Percentiles rank a stretch among this genome's conserved stretches.
Conservation (phyloP, 2,888 invertebrate genomes). For the Aleiodes alternator region DNA sequence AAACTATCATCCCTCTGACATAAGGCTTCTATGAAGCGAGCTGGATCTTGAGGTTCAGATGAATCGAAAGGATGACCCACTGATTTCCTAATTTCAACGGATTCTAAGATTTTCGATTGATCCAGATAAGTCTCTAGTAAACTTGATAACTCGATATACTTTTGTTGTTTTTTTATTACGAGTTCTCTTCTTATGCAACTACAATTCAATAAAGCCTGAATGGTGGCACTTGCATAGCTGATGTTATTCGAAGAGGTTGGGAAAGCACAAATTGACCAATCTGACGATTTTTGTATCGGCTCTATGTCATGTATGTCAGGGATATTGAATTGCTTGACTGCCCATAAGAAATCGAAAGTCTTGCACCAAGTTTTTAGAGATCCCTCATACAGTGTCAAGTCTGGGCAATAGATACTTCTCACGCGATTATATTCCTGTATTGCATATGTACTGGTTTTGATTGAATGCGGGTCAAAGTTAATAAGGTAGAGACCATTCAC, state of each 20-base stretch:
- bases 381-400: background rate
- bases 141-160: background rate
- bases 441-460: slow-evolving; percentile 48
- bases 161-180: background rate
- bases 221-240: background rate
- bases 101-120: background rate
- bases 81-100: background rate
- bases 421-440: slow-evolving; percentile 56
- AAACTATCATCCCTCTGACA: background rate
- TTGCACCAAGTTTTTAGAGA: background rate
- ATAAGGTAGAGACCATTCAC: slow-evolving; percentile 55
- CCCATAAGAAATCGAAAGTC: no score
- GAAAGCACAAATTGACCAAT: background rate
- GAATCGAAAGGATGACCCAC: background rate
- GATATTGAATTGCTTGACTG: no score
- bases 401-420: slow-evolving; percentile 31
- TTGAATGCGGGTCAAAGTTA: slow-evolving; percentile 53
- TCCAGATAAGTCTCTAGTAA: background rate
- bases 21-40: background rate
- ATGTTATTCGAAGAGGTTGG: background rate
- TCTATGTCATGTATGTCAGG: no score
- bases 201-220: background rate
- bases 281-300: background rate
- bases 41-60: no score
- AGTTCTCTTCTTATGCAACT: background rate